Base-by-base conservation (phyloP, 2,797 vertebrate genomes). In the Ibycter americanus region DNA sequence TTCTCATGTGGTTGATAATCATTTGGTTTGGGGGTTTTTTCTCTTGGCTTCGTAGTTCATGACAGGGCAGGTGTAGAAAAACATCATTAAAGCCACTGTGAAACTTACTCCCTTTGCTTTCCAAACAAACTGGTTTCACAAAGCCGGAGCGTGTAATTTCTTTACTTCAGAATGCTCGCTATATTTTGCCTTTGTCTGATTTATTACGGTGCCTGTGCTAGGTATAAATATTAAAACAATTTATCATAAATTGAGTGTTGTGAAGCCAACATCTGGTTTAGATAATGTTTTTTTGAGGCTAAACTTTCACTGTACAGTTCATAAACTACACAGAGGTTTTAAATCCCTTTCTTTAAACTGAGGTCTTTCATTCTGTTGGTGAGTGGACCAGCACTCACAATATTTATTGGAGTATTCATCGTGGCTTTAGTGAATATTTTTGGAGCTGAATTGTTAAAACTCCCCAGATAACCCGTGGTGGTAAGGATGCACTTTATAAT, bases 251-350 rank as follows among this genome's bases (percentile, higher is more conserved):
- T 38, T 56, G 74, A 86, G 79, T 80, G 47, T 89, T 97, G 77
- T 40, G 78, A 91, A 95, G 94, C 90, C 88, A 94, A 89, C 97
- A 95, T 98, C 94, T 97, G 96, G 92, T 94, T 98, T 97, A 93
- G 95, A 93, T 98, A 96, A 96, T 76, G 38, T 34, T 76, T 90
- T 87, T 94, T 83, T 86, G 46, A 54, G 83, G 81, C 79, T 79
- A 92, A 96, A 89, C 67, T 95, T 97, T 81, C 68, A 83, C 92
- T 86, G 67, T 91, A 79, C 90, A 91, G 56, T 93, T 96, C 92
- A 92, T 97, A 96, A 96, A 96, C 74, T 90, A 70, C 22, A 29
- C 13, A 6, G 3, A 10, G 26, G 27, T 83, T 93, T 95, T 81
- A 93, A 70, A 62, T 82, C 49, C 26, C 77, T 85, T 77, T 56